phyloP scores from a whole-genome alignment of 2,888 invertebrate genomes.

The Eristalis pertinax region DNA sequence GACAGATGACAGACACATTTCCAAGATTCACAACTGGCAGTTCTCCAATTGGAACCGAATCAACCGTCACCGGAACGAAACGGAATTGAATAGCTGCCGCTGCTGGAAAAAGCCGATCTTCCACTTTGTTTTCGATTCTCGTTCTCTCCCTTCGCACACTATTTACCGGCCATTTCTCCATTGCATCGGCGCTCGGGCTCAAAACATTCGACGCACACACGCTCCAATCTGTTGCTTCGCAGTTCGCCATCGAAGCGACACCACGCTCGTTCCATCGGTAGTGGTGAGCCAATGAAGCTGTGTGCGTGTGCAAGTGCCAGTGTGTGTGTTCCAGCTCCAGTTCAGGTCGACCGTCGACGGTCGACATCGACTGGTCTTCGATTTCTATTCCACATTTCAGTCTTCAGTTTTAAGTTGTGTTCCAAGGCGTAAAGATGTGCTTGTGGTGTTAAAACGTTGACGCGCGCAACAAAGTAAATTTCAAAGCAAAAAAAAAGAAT shows the following conservation, averaged over 20 bases:
- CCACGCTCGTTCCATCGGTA: background rate
- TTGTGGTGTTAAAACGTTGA: conserved; percentile 52
- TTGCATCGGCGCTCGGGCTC: conserved; percentile 6
- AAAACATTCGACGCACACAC: conserved; percentile 46
- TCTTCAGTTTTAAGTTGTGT: conserved; percentile 74
- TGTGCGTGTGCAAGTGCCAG: background rate
- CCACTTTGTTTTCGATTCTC: conserved; percentile 32
- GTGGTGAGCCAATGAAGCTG: background rate
- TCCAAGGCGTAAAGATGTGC: conserved; percentile 71
- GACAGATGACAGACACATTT: background rate
- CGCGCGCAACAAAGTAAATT: conserved; percentile 60
- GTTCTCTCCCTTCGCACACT: background rate
- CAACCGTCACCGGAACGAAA: conserved; percentile 26
- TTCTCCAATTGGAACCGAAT: conserved; percentile 1
- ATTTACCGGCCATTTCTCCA: conserved; percentile 48
- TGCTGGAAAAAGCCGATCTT: conserved; percentile 68
- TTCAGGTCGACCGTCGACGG: no score
- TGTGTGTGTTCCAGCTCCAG: conserved; percentile 16
- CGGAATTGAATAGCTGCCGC: conserved; percentile 46
- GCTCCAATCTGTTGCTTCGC: conserved; percentile 42
- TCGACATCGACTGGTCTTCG: conserved; percentile 51
- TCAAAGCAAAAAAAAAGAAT: conserved; percentile 19
- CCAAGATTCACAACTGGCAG: conserved; percentile 12
- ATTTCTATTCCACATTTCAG: conserved; percentile 56
- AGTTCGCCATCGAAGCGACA: background rate